A percentile compares a stretch with the other conserved stretches of the same genome.
Evolutionary conservation across 2,797 vertebrate species (phyloP).

Genomic region (Platalea minor): DNA sequence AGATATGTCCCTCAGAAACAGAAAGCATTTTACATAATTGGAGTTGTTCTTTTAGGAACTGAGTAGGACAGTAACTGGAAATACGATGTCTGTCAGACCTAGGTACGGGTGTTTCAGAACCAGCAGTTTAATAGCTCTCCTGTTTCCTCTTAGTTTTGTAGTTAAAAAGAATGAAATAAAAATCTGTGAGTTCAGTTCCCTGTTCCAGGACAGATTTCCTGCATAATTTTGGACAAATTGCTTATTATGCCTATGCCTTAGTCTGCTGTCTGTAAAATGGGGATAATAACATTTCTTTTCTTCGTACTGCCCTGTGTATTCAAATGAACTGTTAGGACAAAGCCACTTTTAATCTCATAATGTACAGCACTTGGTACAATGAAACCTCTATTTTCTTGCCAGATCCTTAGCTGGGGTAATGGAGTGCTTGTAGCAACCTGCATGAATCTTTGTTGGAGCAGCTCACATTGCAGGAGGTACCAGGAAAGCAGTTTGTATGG

Average conservation of each 20-base stretch:
- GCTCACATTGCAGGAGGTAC: not conserved
- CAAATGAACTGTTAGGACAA: not conserved
- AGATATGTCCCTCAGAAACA: not conserved
- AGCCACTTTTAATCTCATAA: not conserved
- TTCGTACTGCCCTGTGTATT: not conserved
- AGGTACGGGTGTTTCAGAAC: not conserved
- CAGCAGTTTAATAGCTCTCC: not conserved
- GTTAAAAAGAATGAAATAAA: not conserved
- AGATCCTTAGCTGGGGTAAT: not conserved
- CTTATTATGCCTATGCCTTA: not conserved
- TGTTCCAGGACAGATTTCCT: not conserved
- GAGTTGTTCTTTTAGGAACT: not conserved
- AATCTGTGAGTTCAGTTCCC: not conserved
- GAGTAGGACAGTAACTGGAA: not conserved
- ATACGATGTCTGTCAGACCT: not conserved
- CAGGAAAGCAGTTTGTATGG: not conserved
- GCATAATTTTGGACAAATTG: not conserved
- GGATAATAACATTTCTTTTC: not conserved
- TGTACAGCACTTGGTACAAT: not conserved
- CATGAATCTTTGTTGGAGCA: not conserved
- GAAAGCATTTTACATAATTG: not conserved
- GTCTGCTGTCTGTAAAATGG: not conserved
- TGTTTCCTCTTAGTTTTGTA: not conserved
- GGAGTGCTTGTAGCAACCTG: conserved; percentile 3
- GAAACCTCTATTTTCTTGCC: conserved; percentile 2